phyloP scores from a whole-genome alignment of 2,797 vertebrate species.

The Sandelia bainsii region DNA sequence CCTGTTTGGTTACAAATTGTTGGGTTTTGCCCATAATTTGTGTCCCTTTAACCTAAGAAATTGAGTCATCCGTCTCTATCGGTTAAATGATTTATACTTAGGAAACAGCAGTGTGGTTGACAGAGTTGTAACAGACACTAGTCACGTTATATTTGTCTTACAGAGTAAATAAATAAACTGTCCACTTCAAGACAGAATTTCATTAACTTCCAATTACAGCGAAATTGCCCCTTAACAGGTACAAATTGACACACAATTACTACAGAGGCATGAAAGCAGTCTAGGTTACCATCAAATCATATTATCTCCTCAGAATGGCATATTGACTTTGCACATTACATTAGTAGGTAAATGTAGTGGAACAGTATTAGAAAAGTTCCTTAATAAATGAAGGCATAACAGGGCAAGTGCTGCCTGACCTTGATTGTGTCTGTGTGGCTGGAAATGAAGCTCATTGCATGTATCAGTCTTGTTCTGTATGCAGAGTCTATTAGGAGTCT shows the following conservation, averaged over 20 bases:
- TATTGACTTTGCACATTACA: constrained; percentile 78
- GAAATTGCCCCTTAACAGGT: constrained; percentile 49
- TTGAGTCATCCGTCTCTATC: constrained; percentile 70
- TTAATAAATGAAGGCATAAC: constrained; percentile 66
- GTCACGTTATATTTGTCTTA: constrained; percentile 64
- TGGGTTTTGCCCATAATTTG: constrained; percentile 61
- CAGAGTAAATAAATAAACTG: constrained; percentile 75
- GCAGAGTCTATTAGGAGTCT: constrained; percentile 25
- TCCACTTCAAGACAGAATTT: constrained; percentile 51
- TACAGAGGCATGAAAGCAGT: constrained; percentile 33
- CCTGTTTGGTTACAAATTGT: constrained; percentile 49
- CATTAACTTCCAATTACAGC: constrained; percentile 60
- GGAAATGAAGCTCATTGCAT: constrained; percentile 59
- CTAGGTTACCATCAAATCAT: constrained; percentile 62
- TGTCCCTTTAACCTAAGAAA: constrained; percentile 70
- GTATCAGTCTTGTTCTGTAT: constrained; percentile 29
- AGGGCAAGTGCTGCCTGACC: constrained; percentile 54
- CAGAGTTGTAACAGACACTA: constrained; percentile 56
- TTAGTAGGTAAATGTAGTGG: constrained; percentile 70
- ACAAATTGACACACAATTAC: constrained; percentile 50
- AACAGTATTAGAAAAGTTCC: constrained; percentile 60
- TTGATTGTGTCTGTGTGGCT: constrained; percentile 52
- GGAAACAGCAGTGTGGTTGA: constrained; percentile 50
- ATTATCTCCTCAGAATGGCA: constrained; percentile 62
- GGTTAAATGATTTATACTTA: constrained; percentile 62